Evolutionary conservation across 2,113 vertebrate species (phyloP).

Genomic region (Mirounga angustirostris): DNA sequence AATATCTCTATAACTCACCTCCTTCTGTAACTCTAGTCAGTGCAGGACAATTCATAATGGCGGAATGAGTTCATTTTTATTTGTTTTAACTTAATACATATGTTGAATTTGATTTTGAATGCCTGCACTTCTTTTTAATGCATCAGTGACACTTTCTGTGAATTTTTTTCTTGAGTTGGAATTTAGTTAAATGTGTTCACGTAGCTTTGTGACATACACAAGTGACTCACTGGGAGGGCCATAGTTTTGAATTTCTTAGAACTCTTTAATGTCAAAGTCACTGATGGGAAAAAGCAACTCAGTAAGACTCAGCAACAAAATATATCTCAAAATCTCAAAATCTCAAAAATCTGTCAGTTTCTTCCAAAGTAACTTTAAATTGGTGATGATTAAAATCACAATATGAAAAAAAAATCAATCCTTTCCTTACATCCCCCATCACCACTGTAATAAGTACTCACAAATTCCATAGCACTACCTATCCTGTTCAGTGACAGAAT

Average conservation of each 20-base stretch:
- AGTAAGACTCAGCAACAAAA: not conserved
- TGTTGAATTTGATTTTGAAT: not conserved
- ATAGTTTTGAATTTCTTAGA: not conserved
- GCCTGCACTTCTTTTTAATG: not conserved
- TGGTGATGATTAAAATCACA: slow-evolving; percentile 18
- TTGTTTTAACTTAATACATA: not conserved
- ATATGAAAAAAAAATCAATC: not conserved
- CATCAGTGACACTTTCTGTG: not conserved
- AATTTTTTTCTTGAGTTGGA: not conserved
- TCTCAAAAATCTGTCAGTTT: slow-evolving; percentile 14
- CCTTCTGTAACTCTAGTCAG: not conserved
- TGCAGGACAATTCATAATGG: not conserved
- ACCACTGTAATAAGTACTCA: not conserved
- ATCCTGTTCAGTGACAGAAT: not conserved
- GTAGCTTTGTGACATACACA: not conserved
- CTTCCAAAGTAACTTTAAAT: slow-evolving; percentile 19
- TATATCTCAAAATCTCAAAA: not conserved
- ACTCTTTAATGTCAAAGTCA: not conserved
- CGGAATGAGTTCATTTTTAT: not conserved
- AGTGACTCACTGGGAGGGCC: not conserved
- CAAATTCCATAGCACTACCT: not conserved
- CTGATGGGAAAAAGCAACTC: not conserved
- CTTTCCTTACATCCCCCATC: not conserved
- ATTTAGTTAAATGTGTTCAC: not conserved
- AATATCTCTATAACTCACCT: not conserved